phyloP scores from a whole-genome alignment of 2,888 invertebrate species.

The Anoncus sp. region DNA sequence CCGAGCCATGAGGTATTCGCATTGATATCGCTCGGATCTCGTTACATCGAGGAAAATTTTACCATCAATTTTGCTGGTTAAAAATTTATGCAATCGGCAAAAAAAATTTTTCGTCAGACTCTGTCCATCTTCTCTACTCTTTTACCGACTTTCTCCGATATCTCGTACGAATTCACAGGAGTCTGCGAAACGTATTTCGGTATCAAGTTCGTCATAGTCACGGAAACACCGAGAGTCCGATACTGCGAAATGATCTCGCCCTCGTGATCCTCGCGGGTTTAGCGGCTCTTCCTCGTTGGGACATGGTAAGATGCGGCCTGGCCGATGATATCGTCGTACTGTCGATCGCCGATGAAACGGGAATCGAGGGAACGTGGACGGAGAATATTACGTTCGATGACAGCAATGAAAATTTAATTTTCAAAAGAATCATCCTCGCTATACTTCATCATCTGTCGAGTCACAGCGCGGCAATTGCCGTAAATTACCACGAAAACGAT shows the following conservation, averaged over 20 bases:
- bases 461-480: constrained; percentile 67
- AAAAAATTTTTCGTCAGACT: not conserved
- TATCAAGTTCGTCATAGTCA: constrained; percentile 66
- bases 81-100: too few relatives aligned
- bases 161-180: constrained; percentile 64
- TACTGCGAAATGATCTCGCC: constrained; percentile 77
- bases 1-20: constrained; percentile 74
- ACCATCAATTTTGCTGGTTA: too few relatives aligned
- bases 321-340: constrained; percentile 75
- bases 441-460: constrained; percentile 72
- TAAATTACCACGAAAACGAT: constrained; percentile 54
- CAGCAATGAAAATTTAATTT: constrained; percentile 59
- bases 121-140: not conserved
- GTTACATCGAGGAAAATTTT: too few relatives aligned
- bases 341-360: constrained; percentile 72
- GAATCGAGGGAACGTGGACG: constrained; percentile 62
- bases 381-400: constrained; percentile 68
- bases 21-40: too few relatives aligned
- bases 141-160: not conserved
- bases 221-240: constrained; percentile 67
- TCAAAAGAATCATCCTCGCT: constrained; percentile 78
- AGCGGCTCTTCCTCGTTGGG: constrained; percentile 71
- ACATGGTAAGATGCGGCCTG: constrained; percentile 71
- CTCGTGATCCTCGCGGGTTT: constrained; percentile 73
- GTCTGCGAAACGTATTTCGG: constrained; percentile 72